phyloP scores from a whole-genome alignment of 2,888 invertebrate species.

The Mayetiola destructor region DNA sequence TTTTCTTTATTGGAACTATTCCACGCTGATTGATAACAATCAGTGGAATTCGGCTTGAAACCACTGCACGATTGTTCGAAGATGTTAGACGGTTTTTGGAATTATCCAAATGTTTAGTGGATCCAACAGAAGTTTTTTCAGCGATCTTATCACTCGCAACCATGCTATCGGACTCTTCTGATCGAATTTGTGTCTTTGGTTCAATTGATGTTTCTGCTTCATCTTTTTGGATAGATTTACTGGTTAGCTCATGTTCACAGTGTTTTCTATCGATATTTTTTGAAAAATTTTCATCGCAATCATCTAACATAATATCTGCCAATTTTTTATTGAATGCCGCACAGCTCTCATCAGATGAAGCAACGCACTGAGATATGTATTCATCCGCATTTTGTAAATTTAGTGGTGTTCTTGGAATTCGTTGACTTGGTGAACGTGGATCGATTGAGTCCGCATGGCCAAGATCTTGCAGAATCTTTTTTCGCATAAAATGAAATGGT shows the following conservation, averaged over 20 bases:
- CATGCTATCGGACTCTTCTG: too few relatives aligned
- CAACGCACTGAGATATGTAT: neutral
- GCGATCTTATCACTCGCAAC: too few relatives aligned
- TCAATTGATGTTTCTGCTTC: too few relatives aligned
- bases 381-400: neutral
- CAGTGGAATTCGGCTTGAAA: neutral
- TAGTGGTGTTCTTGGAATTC: neutral
- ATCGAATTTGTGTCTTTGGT: too few relatives aligned
- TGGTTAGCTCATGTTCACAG: too few relatives aligned
- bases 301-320: neutral
- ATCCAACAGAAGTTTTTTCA: too few relatives aligned
- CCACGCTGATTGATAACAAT: neutral
- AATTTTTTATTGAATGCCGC: neutral
- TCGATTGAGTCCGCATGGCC: slow-evolving; percentile 4
- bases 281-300: too few relatives aligned
- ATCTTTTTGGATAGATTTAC: too few relatives aligned
- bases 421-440: neutral
- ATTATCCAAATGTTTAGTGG: too few relatives aligned
- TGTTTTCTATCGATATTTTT: too few relatives aligned
- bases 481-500: neutral
- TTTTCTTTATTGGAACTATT: neutral
- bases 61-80: too few relatives aligned
- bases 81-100: too few relatives aligned
- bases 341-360: neutral
- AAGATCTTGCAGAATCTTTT: neutral